Percentiles rank a stretch among this genome's conserved stretches.
phyloP scores from a whole-genome alignment of 2,797 vertebrate species.

The Amphiprion clarkii region DNA sequence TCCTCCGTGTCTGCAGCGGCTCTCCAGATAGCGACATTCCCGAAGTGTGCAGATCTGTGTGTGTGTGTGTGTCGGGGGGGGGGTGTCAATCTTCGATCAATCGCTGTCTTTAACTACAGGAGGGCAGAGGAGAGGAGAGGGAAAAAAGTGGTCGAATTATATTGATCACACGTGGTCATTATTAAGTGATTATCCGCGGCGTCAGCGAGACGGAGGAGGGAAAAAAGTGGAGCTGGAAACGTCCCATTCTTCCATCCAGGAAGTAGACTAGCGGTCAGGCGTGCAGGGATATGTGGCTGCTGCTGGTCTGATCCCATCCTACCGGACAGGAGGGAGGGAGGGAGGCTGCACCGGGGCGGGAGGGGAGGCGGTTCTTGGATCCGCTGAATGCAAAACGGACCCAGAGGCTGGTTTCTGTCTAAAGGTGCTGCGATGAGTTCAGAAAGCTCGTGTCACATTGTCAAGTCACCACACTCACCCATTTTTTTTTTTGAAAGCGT shows the following conservation, averaged over 20 bases:
- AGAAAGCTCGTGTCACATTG: constrained; percentile 42
- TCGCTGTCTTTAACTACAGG: constrained; percentile 74
- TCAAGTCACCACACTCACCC: constrained; percentile 30
- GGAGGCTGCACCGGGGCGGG: neutral
- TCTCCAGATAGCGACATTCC: constrained; percentile 81
- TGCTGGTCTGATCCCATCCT: constrained; percentile 76
- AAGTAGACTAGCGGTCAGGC: constrained; percentile 86
- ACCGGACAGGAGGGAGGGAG: constrained; percentile 81
- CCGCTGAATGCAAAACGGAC: constrained; percentile 71
- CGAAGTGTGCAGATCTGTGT: constrained; percentile 57
- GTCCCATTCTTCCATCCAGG: constrained; percentile 92
- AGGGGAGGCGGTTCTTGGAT: constrained; percentile 66
- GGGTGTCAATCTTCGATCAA: constrained; percentile 75
- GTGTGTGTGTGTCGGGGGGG: neutral
- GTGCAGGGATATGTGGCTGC: constrained; percentile 73
- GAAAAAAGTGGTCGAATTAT: constrained; percentile 68
- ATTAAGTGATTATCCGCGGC: constrained; percentile 78
- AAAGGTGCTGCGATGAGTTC: constrained; percentile 17
- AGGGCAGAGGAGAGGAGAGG: no score
- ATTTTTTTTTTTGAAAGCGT: constrained; percentile 41
- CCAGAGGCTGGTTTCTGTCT: constrained; percentile 52
- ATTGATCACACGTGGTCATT: constrained; percentile 73
- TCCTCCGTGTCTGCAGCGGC: constrained; percentile 74
- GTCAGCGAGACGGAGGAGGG: constrained; percentile 70
- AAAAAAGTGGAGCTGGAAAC: constrained; percentile 82